Conservation (phyloP, 2,888 invertebrate genomes). For the Lydus trimaculatus region DNA sequence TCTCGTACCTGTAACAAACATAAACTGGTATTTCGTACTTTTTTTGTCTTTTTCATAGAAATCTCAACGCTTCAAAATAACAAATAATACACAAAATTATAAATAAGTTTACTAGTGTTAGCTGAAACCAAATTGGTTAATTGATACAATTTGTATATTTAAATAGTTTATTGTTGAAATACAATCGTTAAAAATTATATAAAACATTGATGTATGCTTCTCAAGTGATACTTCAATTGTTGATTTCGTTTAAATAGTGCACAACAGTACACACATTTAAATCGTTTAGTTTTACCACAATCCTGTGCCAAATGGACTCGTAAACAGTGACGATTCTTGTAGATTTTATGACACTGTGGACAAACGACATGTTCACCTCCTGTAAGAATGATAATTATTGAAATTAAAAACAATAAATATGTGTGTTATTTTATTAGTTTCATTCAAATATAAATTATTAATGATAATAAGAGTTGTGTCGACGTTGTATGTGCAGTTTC, state of each 20-base stretch:
- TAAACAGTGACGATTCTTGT: slow-evolving; percentile 29
- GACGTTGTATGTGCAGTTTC: slow-evolving; percentile 16
- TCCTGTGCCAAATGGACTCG: slow-evolving; percentile 26
- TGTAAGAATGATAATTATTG: not conserved
- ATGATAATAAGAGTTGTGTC: not conserved
- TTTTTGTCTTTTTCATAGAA: not conserved
- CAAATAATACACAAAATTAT: not conserved
- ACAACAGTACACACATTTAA: slow-evolving; percentile 22
- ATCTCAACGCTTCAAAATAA: not conserved
- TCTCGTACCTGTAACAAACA: slow-evolving; percentile 14
- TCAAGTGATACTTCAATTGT: slow-evolving; percentile 39
- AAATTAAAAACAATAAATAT: not conserved
- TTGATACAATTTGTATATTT: not conserved
- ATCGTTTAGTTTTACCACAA: slow-evolving; percentile 27
- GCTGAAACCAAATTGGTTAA: not conserved
- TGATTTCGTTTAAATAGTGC: slow-evolving; percentile 27
- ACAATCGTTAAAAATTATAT: not conserved
- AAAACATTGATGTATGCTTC: slow-evolving; percentile 29
- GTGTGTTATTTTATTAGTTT: not conserved
- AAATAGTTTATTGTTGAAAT: not conserved
- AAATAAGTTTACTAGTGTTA: not conserved
- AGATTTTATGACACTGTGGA: slow-evolving; percentile 23
- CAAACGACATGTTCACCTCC: slow-evolving; percentile 16
- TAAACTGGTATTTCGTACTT: not conserved
- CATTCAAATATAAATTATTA: not conserved